Conservation (phyloP, 2,113 vertebrate species). For the Notothenia coriiceps region DNA sequence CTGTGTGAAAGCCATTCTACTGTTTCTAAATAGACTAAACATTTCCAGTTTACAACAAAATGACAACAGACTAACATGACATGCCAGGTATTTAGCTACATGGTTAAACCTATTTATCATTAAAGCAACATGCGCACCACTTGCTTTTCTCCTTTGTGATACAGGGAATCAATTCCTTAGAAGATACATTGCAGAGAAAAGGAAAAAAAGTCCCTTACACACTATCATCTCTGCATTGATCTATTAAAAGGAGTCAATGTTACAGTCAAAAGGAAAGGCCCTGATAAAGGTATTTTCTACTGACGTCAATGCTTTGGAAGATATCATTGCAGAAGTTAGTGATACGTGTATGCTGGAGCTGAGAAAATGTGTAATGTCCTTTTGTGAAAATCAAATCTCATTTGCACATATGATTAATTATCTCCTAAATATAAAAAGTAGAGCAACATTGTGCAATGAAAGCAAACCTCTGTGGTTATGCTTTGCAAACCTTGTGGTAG, state of each 20-base stretch:
- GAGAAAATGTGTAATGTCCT: neutral
- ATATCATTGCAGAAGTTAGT: no score
- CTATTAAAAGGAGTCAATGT: no score
- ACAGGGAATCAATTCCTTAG: neutral
- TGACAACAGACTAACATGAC: conserved; percentile 4
- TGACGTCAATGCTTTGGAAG: no score
- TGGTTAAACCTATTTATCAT: no score
- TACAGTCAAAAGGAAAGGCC: no score
- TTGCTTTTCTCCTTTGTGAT: neutral
- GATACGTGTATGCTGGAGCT: no score
- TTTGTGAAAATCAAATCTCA: neutral
- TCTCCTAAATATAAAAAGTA: neutral
- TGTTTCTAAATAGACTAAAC: neutral
- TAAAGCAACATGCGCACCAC: neutral
- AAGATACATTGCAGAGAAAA: neutral
- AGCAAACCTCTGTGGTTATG: neutral
- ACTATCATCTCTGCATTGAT: neutral
- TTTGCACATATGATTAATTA: neutral
- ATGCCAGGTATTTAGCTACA: no score
- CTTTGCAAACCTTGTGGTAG: neutral
- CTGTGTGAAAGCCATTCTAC: conserved; percentile 1
- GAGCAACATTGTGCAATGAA: neutral
- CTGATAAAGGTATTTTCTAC: no score
- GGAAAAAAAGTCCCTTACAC: neutral
- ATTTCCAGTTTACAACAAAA: neutral